Conservation (phyloP, 2,888 invertebrate species). For the Anoncus sp. region DNA sequence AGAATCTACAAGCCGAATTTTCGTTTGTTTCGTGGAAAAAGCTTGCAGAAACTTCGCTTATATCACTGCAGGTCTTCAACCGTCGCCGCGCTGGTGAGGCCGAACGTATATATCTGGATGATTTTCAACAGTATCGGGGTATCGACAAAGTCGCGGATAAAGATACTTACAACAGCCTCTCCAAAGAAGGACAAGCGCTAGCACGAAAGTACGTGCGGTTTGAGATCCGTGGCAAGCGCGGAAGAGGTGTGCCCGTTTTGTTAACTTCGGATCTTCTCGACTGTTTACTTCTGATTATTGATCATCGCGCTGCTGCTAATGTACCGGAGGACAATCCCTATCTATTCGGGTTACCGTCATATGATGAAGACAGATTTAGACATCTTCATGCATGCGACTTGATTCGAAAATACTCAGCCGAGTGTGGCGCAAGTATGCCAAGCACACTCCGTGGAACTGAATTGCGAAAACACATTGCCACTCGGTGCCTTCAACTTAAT, state of each 20-base stretch:
- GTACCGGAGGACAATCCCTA: conserved; percentile 58
- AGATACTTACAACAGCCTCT: conserved; percentile 44
- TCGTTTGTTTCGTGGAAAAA: conserved; percentile 45
- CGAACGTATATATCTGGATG: conserved; percentile 62
- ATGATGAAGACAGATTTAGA: conserved; percentile 38
- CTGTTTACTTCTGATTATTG: conserved; percentile 32
- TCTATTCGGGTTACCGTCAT: conserved; percentile 57
- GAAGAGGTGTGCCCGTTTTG: conserved; percentile 61
- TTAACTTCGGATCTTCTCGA: conserved; percentile 50
- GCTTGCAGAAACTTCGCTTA: conserved; percentile 60
- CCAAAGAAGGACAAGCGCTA: background rate
- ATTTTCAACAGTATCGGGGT: conserved; percentile 62
- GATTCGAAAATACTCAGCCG: conserved; percentile 63
- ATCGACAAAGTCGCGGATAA: conserved; percentile 60
- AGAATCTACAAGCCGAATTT: background rate
- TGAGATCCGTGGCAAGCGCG: conserved; percentile 59
- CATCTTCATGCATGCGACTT: conserved; percentile 69
- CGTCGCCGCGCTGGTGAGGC: conserved; percentile 68
- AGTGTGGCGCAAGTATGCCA: conserved; percentile 69
- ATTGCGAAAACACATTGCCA: conserved; percentile 64
- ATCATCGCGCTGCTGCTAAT: conserved; percentile 33
- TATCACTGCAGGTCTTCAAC: conserved; percentile 67
- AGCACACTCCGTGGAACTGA: conserved; percentile 62
- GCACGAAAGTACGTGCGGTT: conserved; percentile 11
- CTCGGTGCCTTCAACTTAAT: conserved; percentile 55